Base-by-base conservation (phyloP, 2,797 vertebrate genomes). In the Cetoscarus ocellatus region DNA sequence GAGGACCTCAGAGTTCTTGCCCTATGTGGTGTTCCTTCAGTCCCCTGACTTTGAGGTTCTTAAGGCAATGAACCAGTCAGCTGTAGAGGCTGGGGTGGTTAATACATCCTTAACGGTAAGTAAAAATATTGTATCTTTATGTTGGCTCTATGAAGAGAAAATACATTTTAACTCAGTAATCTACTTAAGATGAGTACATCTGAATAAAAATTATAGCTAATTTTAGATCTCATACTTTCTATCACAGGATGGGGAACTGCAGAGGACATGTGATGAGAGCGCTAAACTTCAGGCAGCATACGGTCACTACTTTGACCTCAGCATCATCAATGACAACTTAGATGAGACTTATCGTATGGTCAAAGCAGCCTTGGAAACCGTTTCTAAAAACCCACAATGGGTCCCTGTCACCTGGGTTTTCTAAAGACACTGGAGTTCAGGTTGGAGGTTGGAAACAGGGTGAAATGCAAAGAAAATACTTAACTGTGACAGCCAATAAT, bases 391-490 rank as follows among this genome's bases (percentile, higher is more conserved):
- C 81, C 95, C 95, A 2, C 97, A 99, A 93, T 99, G 97, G 97
- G 97, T 99, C 56, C 96, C 97, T 0, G 97, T 99, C 80, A 96
- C 95, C 80, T 98, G 97, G 97, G 97, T 99, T 39, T 99, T 99
- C 79, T 99, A 93, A 75, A 69, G 5, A 27, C 27, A 2, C 27
- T 27, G 27, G 4, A 27, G 27, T 27, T 27, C 2, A 4, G 27
- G 27, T 27, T 27, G 27, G 27, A 27, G 27, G 27, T 27, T 27
- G 27, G 27, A 27, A 27, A 27, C 27, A 27, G n/a, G n/a, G 27
- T 27, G 27, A 27, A 27, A 27, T 27, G 4, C 27, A 27, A 27
- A 27, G 27, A 27, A 27, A 27, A 27, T 27, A 27, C 27, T 27
- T 2, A 27, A 27, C 27, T 27, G 27, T 27, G 27, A 27, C 27